Base-by-base conservation (phyloP, 2,113 vertebrate genomes). In the Solea senegalensis region DNA sequence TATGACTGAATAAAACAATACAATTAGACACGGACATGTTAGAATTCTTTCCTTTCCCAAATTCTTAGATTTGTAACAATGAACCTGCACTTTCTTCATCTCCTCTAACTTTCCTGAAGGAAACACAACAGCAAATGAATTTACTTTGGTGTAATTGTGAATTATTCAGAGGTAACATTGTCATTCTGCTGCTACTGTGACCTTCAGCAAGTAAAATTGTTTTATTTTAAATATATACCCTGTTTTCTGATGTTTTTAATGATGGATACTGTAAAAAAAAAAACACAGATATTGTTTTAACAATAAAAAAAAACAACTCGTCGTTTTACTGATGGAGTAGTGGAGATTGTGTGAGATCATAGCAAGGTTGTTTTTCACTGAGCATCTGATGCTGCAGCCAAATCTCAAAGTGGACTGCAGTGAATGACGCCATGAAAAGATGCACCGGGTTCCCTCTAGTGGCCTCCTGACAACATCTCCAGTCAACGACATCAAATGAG, bases 371-470 rank as follows among this genome's bases (percentile, higher is more conserved):
- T 2, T 69, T 69, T 67, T 65, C n/a, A 41, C 46, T 64, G 15
- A 49, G 16, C 59, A 69, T 79, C 41, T 66, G 21, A 14, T 16
- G 41, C 65, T 75, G 68, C 69, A 67, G 34, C 66, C 63, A 52
- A 73, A 72, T 74, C 63, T 75, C 14, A 72, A 43, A 72, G 62
- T 41, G 65, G 73, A 80, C 72, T 80, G 81, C 78, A 75, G 64
- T 76, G 63, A 76, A 69, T 72, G 51, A 51, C 66, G 73, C 54
- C 65, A 63, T 43, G 21, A 43, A 57, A 72, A 74, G 85, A 85
- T 76, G 80, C 69, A 80, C 64, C 51, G 68, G 78, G 75, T 80
- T 83, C 88, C 84, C 86, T 52, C 84, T 87, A 74, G 75, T 90
- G 88, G 86, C 62, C 55, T 69, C 40, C 56, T 65, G 10, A 63